Base-by-base conservation (phyloP, 2,797 vertebrate species). In the Malurus splendens region DNA sequence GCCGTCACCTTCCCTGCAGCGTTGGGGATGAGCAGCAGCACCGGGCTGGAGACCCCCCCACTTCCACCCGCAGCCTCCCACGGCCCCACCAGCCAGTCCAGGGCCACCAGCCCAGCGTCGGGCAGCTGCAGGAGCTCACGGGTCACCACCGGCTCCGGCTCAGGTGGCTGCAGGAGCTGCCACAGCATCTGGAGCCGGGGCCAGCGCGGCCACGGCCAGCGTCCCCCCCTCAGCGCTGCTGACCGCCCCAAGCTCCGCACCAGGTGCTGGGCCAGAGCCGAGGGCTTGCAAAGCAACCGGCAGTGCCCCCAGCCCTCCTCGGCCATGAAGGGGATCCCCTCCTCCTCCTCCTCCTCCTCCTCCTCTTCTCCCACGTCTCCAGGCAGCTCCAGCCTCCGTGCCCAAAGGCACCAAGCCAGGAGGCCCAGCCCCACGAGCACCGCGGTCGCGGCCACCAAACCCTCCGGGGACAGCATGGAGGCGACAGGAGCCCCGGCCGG, bases 11-110 rank as follows among this genome's bases (percentile, higher is more conserved):
- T 97, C 32, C 98, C 98, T 66, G 97, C 97, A 12, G 92, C 96
- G n/a, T 98, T 98, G 24, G 98, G 98, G 79, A 99, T 96, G 38
- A 98, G 93, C 30, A 99, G 94, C 75, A 99, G 97, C 84, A 98
- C 96, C 0, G 96, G 95, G 9, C 39, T 48, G 19, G 67, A 71
- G 1, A 51, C 12, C 3, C 22, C 36, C 0, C 12, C 33, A 0
- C n/a, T 4, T 2, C 74, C 28, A 18, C 65, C 38, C 3, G 5
- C 16, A 14, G 54, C 23, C 18, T 52, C 52, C 77, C 93, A 78
- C 3, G 96, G 96, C 60, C 96, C 95, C 52, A 97, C 91, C 10
- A 97, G 97, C 98, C 98, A 99, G 94, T 99, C 98, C 95, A 99
- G 94, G 41, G 98, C 98, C 30, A 98, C 96, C 30, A 98, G 80